phyloP scores from a whole-genome alignment of 2,888 invertebrate species.

The Pammene fasciana region DNA sequence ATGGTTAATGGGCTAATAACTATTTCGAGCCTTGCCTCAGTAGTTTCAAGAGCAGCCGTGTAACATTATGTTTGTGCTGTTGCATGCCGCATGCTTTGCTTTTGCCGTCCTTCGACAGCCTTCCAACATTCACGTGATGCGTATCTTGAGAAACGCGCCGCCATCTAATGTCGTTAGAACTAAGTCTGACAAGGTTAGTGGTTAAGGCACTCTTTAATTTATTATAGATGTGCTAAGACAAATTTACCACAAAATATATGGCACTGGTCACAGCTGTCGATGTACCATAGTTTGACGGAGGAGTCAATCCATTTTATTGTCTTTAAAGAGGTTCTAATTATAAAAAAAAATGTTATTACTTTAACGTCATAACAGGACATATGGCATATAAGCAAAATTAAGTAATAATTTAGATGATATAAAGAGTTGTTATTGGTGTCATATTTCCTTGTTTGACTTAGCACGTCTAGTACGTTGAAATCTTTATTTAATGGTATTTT shows the following conservation, averaged over 20 bases:
- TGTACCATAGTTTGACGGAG: no score
- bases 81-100: conserved; percentile 77
- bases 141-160: conserved; percentile 92
- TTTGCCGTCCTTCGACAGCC: conserved; percentile 83
- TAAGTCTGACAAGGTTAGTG: conserved; percentile 93
- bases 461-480: neutral
- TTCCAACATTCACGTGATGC: conserved; percentile 89
- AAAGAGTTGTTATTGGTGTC: neutral
- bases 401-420: no score
- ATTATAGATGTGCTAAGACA: neutral
- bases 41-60: neutral
- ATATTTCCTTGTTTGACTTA: neutral
- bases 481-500: neutral
- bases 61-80: conserved; percentile 49
- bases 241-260: neutral
- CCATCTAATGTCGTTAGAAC: conserved; percentile 93
- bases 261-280: no score
- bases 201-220: conserved; percentile 23
- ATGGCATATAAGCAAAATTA: no score
- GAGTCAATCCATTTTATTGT: no score
- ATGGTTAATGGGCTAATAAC: neutral
- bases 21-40: neutral
- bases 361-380: no score
- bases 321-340: no score
- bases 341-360: no score